phyloP scores from a whole-genome alignment of 1,140 invertebrate species.

The Ladona fulva region DNA sequence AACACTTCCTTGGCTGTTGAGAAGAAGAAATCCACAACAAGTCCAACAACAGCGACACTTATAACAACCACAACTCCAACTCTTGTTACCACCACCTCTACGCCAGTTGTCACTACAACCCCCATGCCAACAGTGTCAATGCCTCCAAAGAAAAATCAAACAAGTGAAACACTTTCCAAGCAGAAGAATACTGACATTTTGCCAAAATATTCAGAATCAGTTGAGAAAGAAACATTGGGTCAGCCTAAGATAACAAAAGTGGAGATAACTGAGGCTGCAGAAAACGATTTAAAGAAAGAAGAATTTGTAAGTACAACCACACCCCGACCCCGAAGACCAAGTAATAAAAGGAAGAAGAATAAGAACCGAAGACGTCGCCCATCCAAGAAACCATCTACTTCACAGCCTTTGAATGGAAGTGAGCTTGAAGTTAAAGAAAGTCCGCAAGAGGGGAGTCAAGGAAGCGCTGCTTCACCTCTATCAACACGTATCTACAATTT shows the following conservation, averaged over 20 bases:
- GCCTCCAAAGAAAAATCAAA: not conserved
- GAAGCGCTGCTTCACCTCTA: slow-evolving; percentile 40
- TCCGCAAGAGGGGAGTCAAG: not conserved
- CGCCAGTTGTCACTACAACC: slow-evolving; percentile 20
- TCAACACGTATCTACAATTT: slow-evolving; percentile 68
- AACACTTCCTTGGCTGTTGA: slow-evolving; percentile 25
- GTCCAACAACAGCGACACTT: slow-evolving; percentile 29
- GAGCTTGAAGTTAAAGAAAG: not conserved
- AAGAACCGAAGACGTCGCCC: slow-evolving; percentile 45
- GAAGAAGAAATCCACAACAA: slow-evolving; percentile 27
- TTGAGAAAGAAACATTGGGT: slow-evolving; percentile 22
- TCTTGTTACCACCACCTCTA: slow-evolving; percentile 19
- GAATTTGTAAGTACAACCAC: slow-evolving; percentile 21
- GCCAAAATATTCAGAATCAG: slow-evolving; percentile 24
- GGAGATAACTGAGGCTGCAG: slow-evolving; percentile 34
- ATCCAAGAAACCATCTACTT: slow-evolving; percentile 25
- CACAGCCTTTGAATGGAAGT: not conserved
- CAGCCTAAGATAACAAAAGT: slow-evolving; percentile 34
- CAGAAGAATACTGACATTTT: not conserved
- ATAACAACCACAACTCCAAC: slow-evolving; percentile 26
- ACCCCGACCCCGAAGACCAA: not conserved
- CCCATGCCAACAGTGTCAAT: slow-evolving; percentile 15
- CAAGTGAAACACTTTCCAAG: not conserved
- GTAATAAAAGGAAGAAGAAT: slow-evolving; percentile 45
- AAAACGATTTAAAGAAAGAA: not conserved